phyloP scores from a whole-genome alignment of 2,113 vertebrate species.

The Forbesichthys papilliferus region DNA sequence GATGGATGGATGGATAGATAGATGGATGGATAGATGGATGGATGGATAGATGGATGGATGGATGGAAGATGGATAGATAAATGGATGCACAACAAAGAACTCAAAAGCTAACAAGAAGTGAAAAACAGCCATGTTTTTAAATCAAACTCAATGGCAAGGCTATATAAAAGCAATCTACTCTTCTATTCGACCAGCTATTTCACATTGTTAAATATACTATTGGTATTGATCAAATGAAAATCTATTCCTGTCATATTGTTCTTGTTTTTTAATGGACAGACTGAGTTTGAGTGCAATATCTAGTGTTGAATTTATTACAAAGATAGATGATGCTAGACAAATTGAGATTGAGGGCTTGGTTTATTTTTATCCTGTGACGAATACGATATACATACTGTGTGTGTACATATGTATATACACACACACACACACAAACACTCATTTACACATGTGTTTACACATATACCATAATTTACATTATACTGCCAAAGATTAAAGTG shows the following conservation, averaged over 20 bases:
- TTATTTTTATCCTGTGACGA: background rate
- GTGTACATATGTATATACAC: too few species aligned
- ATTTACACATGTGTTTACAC: too few species aligned
- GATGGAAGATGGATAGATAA: too few species aligned
- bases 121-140: constrained; percentile 15
- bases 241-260: background rate
- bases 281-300: too few species aligned
- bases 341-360: background rate
- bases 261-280: background rate
- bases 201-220: background rate
- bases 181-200: background rate
- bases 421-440: background rate
- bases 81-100: constrained; percentile 35
- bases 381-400: too few species aligned
- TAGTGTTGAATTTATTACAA: background rate
- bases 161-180: background rate
- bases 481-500: constrained; percentile 50
- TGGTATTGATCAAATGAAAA: background rate
- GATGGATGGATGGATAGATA: background rate
- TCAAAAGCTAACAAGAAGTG: constrained; percentile 31
- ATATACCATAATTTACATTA: constrained; percentile 3
- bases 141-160: background rate
- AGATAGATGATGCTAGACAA: background rate
- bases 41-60: background rate
- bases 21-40: background rate